Percentiles rank a stretch among this genome's conserved stretches.
Evolutionary conservation across 2,113 vertebrate species (phyloP).

Genomic region (Menura novaehollandiae): DNA sequence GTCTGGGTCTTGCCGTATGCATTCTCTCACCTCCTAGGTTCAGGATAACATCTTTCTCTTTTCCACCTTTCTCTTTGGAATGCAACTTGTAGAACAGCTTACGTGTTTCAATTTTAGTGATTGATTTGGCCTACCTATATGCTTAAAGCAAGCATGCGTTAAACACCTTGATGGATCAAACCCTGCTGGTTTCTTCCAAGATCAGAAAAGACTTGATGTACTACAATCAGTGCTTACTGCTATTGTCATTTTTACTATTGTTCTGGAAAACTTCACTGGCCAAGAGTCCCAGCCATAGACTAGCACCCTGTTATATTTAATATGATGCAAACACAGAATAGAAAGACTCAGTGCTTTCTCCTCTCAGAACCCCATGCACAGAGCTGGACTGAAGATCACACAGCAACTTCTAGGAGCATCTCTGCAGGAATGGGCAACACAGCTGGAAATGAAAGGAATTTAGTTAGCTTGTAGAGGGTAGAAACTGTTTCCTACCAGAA

Average conservation of each 20-base stretch:
- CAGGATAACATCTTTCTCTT: background rate
- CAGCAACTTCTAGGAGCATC: background rate
- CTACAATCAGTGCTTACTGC: background rate
- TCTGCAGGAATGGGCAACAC: background rate
- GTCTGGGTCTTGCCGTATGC: background rate
- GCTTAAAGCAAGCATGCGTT: background rate
- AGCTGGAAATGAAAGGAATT: background rate
- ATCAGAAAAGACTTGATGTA: background rate
- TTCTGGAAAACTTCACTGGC: background rate
- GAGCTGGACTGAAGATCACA: background rate
- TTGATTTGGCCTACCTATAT: background rate
- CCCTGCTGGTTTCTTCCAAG: background rate
- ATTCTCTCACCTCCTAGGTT: background rate
- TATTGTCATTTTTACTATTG: background rate
- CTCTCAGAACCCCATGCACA: background rate
- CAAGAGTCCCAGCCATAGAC: background rate
- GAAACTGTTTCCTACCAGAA: background rate
- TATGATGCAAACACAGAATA: background rate
- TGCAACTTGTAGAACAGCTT: background rate
- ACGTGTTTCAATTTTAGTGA: background rate
- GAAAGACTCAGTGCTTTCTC: background rate
- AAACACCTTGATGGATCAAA: background rate
- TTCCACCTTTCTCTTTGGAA: background rate
- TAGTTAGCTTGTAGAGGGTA: background rate
- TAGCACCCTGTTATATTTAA: background rate